Percentiles rank a stretch among this genome's conserved stretches.
These are phyloP conservation scores for Alectura lathami DNA, from an alignment of 2,113 vertebrate species.

Conservation along the genomic window DNA sequence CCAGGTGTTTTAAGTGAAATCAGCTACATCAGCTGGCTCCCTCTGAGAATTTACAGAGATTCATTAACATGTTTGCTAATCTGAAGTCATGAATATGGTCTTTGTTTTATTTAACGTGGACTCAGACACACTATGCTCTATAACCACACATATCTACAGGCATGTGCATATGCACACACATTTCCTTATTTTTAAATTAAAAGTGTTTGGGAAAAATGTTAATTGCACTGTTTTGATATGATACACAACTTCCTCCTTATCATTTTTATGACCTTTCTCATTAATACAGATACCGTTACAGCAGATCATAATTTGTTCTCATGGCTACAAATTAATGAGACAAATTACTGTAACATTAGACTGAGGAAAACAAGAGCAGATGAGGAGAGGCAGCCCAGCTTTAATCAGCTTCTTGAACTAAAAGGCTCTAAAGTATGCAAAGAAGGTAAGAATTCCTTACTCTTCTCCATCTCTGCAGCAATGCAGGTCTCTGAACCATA, in stretches of 20 bases:
- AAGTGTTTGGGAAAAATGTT: not conserved
- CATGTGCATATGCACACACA: rapidly evolving
- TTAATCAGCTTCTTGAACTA: not conserved
- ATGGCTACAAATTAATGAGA: constrained; percentile 11
- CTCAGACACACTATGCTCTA: not conserved
- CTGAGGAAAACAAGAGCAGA: constrained; percentile 12
- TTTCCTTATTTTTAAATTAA: not conserved
- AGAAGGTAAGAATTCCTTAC: not conserved
- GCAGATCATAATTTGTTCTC: constrained; percentile 32
- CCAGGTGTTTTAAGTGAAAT: not conserved
- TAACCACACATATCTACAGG: rapidly evolving
- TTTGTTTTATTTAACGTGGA: not conserved
- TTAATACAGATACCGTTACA: not conserved
- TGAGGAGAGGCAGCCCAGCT: not conserved
- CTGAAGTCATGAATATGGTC: not conserved
- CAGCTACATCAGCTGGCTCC: not conserved
- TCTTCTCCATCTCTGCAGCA: not conserved
- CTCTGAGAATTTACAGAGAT: not conserved
- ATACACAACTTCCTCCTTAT: not conserved
- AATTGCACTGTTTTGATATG: not conserved
- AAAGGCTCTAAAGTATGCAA: not conserved
- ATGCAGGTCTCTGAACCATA: too few species aligned
- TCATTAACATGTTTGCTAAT: not conserved
- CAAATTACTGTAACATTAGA: not conserved
- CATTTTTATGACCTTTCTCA: not conserved